Evolutionary conservation across 2,888 invertebrate species (phyloP).

Genomic region (Pterostichus niger): DNA sequence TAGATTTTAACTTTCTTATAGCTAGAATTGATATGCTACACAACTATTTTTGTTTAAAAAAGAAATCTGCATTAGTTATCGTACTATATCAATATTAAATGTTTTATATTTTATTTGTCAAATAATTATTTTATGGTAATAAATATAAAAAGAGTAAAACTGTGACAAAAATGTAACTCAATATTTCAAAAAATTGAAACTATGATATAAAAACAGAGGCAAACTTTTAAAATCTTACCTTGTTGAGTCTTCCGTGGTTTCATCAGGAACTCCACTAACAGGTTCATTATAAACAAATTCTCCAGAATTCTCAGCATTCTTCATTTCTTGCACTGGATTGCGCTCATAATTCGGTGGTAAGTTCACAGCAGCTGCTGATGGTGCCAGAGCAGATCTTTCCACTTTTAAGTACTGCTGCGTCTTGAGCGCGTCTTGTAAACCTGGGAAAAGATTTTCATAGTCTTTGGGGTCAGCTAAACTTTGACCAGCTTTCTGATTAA

Average conservation of each 20-base stretch:
- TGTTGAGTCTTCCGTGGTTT: slow-evolving; percentile 68
- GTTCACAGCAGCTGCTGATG: slow-evolving; percentile 81
- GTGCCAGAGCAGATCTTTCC: slow-evolving; percentile 77
- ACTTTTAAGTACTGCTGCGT: slow-evolving; percentile 84
- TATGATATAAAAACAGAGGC: background rate
- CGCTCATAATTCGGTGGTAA: slow-evolving; percentile 83
- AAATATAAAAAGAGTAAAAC: too few relatives aligned
- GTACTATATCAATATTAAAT: too few relatives aligned
- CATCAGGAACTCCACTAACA: slow-evolving; percentile 64
- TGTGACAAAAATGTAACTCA: too few relatives aligned
- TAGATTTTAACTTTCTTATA: too few relatives aligned
- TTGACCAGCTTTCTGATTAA: slow-evolving; percentile 95
- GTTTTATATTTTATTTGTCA: too few relatives aligned
- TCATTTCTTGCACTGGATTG: slow-evolving; percentile 86
- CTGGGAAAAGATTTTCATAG: slow-evolving; percentile 98
- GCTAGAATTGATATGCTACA: too few relatives aligned
- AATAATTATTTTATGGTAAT: too few relatives aligned
- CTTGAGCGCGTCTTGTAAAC: slow-evolving; percentile 84
- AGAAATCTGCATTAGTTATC: too few relatives aligned
- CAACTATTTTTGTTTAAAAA: too few relatives aligned
- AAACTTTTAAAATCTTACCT: slow-evolving; percentile 64
- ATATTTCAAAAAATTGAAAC: background rate
- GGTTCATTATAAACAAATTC: slow-evolving; percentile 74
- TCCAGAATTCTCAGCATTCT: slow-evolving; percentile 80
- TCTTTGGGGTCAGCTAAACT: slow-evolving; percentile 96